phyloP scores from a whole-genome alignment of 1,140 invertebrate species.

The Oppia nitens region DNA sequence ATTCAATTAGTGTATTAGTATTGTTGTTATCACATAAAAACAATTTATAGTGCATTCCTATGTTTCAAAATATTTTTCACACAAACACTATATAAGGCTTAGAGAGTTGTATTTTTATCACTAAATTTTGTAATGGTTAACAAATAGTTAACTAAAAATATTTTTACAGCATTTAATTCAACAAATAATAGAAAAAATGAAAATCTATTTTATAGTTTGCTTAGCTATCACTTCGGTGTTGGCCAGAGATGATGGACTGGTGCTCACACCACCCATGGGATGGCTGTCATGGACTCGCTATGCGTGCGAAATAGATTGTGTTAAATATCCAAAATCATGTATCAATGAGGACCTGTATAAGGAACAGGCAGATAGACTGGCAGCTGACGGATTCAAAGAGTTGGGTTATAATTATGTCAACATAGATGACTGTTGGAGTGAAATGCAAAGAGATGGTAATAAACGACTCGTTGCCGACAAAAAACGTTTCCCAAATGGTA shows the following conservation, averaged over 20 bases:
- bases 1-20: no score
- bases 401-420: constrained; percentile 84
- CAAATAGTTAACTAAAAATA: no score
- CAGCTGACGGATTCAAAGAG: constrained; percentile 68
- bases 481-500: constrained; percentile 74
- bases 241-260: constrained; percentile 73
- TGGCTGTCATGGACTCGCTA: constrained; percentile 89
- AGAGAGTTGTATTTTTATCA: no score
- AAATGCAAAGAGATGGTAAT: constrained; percentile 47
- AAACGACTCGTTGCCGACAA: constrained; percentile 67
- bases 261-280: constrained; percentile 67
- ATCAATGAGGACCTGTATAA: constrained; percentile 71
- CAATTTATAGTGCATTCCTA: no score
- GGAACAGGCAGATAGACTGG: constrained; percentile 78
- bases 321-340: constrained; percentile 11
- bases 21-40: no score
- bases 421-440: constrained; percentile 89
- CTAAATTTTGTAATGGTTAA: no score
- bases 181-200: no score
- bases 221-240: no score
- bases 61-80: no score
- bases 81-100: no score
- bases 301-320: constrained; percentile 38
- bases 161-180: no score
- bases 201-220: no score